A percentile compares a stretch with the other conserved stretches of the same genome.
Evolutionary conservation across 1,140 invertebrate genomes (phyloP).

Genomic region (Drosophila bipectinata): DNA sequence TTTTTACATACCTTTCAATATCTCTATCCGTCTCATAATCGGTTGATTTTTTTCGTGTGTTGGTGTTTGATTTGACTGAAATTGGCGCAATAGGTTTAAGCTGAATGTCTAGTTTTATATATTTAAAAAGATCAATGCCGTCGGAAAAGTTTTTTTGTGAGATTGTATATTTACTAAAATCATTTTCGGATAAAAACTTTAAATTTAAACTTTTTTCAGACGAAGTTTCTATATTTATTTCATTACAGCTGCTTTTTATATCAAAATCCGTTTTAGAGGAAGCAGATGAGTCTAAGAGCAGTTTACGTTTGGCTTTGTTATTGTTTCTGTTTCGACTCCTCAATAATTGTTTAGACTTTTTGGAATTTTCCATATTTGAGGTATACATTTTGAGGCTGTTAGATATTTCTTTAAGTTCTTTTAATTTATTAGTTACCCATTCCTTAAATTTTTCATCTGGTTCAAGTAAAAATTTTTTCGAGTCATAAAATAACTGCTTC

Average conservation of each 20-base stretch:
- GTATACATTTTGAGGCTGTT: not conserved
- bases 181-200: not conserved
- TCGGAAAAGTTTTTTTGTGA: conserved; percentile 47
- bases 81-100: too few relatives aligned
- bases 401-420: conserved; percentile 37
- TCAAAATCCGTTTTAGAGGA: conserved; percentile 26
- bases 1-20: too few relatives aligned
- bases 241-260: not conserved
- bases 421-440: conserved; percentile 43
- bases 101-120: too few relatives aligned
- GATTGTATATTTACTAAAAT: conserved; percentile 1
- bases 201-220: not conserved
- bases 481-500: conserved; percentile 59
- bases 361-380: conserved; percentile 1
- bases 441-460: conserved; percentile 45
- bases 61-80: too few relatives aligned
- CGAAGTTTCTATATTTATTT: not conserved
- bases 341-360: too few relatives aligned
- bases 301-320: conserved; percentile 41
- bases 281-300: conserved; percentile 40
- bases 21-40: too few relatives aligned
- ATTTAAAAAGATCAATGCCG: conserved; percentile 31
- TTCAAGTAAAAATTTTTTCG: conserved; percentile 23
- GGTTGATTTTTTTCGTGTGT: too few relatives aligned
- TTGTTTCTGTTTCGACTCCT: conserved; percentile 35